Evolutionary conservation across 2,113 vertebrate species (phyloP).

Genomic region (Polypterus senegalus): DNA sequence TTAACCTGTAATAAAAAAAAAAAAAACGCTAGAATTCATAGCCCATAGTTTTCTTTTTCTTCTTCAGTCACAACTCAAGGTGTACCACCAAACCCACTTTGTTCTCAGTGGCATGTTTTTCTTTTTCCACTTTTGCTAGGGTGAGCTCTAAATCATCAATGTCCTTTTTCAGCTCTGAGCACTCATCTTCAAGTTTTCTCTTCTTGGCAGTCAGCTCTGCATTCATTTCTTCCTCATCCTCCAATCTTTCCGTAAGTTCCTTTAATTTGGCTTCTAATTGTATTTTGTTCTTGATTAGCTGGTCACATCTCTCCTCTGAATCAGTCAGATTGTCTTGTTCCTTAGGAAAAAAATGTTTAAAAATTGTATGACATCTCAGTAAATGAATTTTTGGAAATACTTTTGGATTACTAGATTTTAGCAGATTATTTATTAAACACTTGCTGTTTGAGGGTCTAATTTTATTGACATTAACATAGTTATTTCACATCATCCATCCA

Average conservation of each 20-base stretch:
- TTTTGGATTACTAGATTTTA: too few species aligned
- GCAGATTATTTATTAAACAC: too few species aligned
- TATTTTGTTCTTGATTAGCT: constrained; percentile 38
- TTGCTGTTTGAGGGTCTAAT: too few species aligned
- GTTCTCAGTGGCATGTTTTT: constrained; percentile 68
- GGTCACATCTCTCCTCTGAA: constrained; percentile 37
- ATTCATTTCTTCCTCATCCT: constrained; percentile 38
- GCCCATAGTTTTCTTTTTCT: neutral
- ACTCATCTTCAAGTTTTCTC: constrained; percentile 33
- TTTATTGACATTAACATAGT: too few species aligned
- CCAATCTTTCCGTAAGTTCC: constrained; percentile 33
- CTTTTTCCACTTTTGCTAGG: constrained; percentile 70
- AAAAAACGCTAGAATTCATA: neutral
- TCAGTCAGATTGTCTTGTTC: constrained; percentile 38
- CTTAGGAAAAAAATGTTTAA: constrained; percentile 12
- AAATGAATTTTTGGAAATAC: too few species aligned
- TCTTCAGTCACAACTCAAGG: too few species aligned
- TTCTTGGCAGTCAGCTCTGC: constrained; percentile 32
- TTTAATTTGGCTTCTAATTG: constrained; percentile 34
- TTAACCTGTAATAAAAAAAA: constrained; percentile 24
- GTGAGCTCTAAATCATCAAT: constrained; percentile 60
- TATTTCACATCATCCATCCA: too few species aligned
- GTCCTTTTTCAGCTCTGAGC: constrained; percentile 59
- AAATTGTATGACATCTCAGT: too few species aligned
- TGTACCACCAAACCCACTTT: constrained; percentile 34